A percentile compares a stretch with the other conserved stretches of the same genome.
These are phyloP conservation scores for Onychostoma macrolepis DNA, from an alignment of 2,113 vertebrate species.

Conservation along the genomic window DNA sequence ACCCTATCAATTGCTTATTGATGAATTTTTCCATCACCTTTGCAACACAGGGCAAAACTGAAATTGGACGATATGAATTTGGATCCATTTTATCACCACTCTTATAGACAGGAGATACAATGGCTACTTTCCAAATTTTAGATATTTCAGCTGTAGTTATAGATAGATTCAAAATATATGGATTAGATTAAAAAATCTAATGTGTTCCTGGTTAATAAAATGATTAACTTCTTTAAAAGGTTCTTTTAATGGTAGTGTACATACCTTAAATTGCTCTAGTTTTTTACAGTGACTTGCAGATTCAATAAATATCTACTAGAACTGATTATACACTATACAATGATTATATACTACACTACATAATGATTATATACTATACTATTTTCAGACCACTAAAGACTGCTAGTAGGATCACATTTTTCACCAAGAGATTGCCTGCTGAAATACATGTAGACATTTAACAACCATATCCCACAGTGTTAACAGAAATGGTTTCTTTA, in stretches of 20 bases:
- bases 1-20: too few relatives aligned
- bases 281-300: background rate
- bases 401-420: background rate
- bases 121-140: too few relatives aligned
- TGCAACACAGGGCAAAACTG: too few relatives aligned
- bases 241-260: too few relatives aligned
- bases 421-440: background rate
- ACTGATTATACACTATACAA: background rate
- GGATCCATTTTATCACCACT: too few relatives aligned
- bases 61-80: too few relatives aligned
- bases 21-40: too few relatives aligned
- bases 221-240: background rate
- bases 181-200: too few relatives aligned
- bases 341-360: background rate
- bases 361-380: background rate
- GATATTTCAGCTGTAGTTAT: too few relatives aligned
- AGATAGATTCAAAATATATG: too few relatives aligned
- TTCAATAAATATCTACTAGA: conserved; percentile 12
- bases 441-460: background rate
- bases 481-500: background rate
- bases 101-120: too few relatives aligned
- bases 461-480: background rate
- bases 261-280: too few relatives aligned
- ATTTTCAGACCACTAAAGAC: conserved; percentile 24
- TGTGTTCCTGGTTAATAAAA: background rate